phyloP scores from a whole-genome alignment of 2,113 vertebrate species.

The Lasiurus borealis region DNA sequence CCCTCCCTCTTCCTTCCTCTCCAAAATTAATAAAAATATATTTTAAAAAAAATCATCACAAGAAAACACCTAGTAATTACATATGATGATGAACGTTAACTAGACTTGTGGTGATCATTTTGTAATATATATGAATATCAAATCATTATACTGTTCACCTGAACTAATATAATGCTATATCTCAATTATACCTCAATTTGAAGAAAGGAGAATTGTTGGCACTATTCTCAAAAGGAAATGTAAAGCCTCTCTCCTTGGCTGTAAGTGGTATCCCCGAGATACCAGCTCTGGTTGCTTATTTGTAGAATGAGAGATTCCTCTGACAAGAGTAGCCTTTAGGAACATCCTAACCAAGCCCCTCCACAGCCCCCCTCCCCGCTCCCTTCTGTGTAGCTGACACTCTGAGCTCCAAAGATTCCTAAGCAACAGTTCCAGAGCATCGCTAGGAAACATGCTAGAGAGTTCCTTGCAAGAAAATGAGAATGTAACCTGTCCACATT shows the following conservation, averaged over 20 bases:
- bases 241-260: not conserved
- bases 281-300: not conserved
- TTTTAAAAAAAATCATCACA: not conserved
- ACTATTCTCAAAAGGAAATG: not conserved
- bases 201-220: not conserved
- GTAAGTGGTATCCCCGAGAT: not conserved
- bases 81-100: not conserved
- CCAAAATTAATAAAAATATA: no score
- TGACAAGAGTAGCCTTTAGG: not conserved
- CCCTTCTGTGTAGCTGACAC: not conserved
- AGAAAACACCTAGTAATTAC: not conserved
- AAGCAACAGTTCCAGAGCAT: not conserved
- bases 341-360: not conserved
- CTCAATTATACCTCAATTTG: not conserved
- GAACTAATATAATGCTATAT: not conserved
- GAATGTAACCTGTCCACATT: not conserved
- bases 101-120: not conserved
- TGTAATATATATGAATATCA: not conserved
- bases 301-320: not conserved
- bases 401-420: not conserved
- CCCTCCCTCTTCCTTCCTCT: no score
- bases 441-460: not conserved
- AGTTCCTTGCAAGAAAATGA: not conserved
- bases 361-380: accelerated
- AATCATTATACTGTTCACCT: not conserved